Evolutionary conservation across 2,113 vertebrate species (phyloP).

Genomic region (Cichladusa arquata): DNA sequence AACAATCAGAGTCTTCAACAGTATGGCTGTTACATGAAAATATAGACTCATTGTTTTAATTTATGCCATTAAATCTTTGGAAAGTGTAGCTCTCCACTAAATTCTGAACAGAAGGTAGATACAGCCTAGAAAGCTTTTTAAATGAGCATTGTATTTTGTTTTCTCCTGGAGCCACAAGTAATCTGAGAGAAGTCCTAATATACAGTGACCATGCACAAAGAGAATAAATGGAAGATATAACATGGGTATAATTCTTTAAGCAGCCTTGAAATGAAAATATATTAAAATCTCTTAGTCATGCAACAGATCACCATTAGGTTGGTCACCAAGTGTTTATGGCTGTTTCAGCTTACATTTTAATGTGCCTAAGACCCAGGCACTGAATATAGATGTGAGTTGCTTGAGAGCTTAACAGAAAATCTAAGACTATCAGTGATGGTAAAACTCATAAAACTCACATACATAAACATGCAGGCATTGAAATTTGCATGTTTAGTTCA

Average conservation of each 20-base stretch:
- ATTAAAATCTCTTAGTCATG: neutral
- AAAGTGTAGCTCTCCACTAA: neutral
- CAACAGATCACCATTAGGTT: neutral
- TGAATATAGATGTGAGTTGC: neutral
- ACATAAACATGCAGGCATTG: neutral
- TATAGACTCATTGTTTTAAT: neutral
- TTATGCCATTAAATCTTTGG: neutral
- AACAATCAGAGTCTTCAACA: neutral
- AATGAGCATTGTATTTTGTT: fast-evolving
- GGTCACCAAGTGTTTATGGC: neutral
- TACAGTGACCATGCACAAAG: neutral
- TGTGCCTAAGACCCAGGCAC: neutral
- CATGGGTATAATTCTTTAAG: neutral
- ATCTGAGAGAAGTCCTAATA: neutral
- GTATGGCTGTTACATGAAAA: neutral
- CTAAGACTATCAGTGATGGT: neutral
- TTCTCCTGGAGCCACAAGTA: neutral
- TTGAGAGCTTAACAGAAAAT: neutral
- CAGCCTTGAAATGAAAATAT: neutral
- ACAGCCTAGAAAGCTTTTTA: neutral
- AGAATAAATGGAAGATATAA: neutral
- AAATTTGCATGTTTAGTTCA: neutral
- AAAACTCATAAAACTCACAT: neutral
- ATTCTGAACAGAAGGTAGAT: neutral
- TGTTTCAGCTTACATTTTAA: neutral